phyloP scores from a whole-genome alignment of 1,140 invertebrate genomes.

The Cyclargus thomasi region DNA sequence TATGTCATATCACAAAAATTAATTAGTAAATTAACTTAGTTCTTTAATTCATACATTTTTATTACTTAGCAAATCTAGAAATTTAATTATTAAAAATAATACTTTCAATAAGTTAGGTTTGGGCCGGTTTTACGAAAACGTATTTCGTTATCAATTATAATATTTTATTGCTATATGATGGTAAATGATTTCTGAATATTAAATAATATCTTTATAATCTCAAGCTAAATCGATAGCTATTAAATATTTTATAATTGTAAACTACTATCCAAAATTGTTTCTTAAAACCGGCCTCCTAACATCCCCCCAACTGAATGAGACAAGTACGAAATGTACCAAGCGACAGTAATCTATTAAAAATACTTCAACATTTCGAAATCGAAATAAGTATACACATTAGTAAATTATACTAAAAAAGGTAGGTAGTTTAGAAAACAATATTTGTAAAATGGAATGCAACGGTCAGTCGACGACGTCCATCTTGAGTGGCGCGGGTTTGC shows the following conservation, averaged over 20 bases:
- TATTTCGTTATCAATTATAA: background rate
- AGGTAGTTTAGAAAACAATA: background rate
- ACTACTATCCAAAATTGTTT: background rate
- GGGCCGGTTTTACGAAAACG: background rate
- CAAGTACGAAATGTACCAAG: background rate
- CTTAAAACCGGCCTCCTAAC: background rate
- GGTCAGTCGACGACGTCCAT: slow-evolving; percentile 61
- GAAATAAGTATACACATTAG: background rate
- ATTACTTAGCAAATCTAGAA: background rate
- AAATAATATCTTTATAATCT: background rate
- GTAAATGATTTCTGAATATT: background rate
- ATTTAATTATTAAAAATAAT: slow-evolving; percentile 2
- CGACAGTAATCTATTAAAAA: background rate
- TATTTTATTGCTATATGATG: background rate
- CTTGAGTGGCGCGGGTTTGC: slow-evolving; percentile 52
- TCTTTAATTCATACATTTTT: background rate
- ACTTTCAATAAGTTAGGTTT: background rate
- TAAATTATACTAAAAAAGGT: background rate
- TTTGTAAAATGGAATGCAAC: slow-evolving; percentile 22
- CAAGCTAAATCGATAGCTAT: background rate
- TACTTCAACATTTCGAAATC: background rate
- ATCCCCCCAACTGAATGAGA: background rate
- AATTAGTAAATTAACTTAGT: background rate
- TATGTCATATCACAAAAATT: background rate
- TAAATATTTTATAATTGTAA: background rate